These are phyloP conservation scores for Odontamblyopus rebecca DNA, from an alignment of 2,797 vertebrate genomes.

Conservation along the genomic window DNA sequence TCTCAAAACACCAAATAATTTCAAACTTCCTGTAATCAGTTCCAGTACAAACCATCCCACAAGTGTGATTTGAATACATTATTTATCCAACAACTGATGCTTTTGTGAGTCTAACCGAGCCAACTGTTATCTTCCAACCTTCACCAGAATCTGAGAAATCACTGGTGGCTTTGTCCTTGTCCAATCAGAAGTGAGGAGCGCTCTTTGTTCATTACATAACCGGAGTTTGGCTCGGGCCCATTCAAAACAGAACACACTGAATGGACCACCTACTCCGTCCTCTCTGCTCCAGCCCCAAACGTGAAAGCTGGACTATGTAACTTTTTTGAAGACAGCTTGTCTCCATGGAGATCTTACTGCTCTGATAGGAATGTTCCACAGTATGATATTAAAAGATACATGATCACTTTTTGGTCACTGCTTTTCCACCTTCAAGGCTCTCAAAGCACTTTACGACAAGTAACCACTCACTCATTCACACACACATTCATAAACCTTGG, in stretches of 20 bases:
- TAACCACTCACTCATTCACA: too few relatives aligned
- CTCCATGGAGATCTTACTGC: too few relatives aligned
- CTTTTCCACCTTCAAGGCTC: too few relatives aligned
- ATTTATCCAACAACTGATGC: not conserved
- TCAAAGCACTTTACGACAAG: too few relatives aligned
- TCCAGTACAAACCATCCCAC: not conserved
- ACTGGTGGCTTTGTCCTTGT: not conserved
- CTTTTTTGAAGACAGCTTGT: too few relatives aligned
- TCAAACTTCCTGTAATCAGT: not conserved
- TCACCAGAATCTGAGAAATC: not conserved
- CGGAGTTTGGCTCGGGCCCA: slow-evolving; percentile 2
- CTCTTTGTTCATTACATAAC: slow-evolving; percentile 21
- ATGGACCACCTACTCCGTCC: not conserved
- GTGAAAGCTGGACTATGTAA: not conserved
- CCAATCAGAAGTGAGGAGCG: slow-evolving; percentile 2
- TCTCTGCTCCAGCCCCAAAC: slow-evolving; percentile 6
- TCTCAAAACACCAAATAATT: too few relatives aligned
- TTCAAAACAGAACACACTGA: slow-evolving; percentile 13
- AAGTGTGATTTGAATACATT: slow-evolving; percentile 1
- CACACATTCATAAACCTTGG: too few relatives aligned
- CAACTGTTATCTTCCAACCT: not conserved
- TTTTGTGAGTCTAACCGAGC: not conserved
- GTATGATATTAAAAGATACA: too few relatives aligned
- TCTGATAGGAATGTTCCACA: too few relatives aligned
- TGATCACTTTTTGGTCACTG: too few relatives aligned